phyloP scores from a whole-genome alignment of 2,888 invertebrate genomes.

The Aleiodes leptofemur region DNA sequence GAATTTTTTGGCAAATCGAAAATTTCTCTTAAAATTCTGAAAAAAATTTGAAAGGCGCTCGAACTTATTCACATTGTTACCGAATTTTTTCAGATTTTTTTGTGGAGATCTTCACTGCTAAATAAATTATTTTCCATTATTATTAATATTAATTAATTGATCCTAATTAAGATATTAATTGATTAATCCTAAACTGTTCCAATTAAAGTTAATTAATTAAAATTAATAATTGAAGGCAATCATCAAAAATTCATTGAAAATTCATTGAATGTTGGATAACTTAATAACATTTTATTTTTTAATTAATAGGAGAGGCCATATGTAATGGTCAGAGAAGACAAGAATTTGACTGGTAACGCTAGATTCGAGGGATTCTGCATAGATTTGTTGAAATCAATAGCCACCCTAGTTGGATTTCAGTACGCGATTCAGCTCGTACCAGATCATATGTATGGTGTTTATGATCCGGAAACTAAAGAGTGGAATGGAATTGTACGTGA shows the following conservation, averaged over 20 bases:
- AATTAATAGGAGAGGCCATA: conserved; percentile 88
- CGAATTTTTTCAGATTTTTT: no score
- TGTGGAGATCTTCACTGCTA: no score
- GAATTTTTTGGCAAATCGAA: no score
- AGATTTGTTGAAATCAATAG: conserved; percentile 89
- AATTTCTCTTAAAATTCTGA: no score
- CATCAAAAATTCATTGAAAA: not conserved
- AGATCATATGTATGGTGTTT: conserved; percentile 92
- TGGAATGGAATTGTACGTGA: conserved; percentile 95
- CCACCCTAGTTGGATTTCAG: conserved; percentile 90
- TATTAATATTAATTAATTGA: no score
- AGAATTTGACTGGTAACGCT: conserved; percentile 90
- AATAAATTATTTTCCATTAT: no score
- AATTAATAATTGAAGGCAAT: not conserved
- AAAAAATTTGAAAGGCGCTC: no score
- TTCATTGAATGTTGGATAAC: not conserved
- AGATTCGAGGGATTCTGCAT: conserved; percentile 95
- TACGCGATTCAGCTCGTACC: conserved; percentile 90
- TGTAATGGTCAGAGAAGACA: conserved; percentile 91
- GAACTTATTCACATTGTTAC: no score
- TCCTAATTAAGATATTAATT: no score
- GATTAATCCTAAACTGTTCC: no score
- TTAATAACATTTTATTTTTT: conserved; percentile 19
- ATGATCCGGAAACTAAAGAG: conserved; percentile 89
- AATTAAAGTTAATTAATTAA: not conserved